A percentile compares a stretch with the other conserved stretches of the same genome.
These are phyloP conservation scores for Pipra filicauda DNA, from an alignment of 2,113 vertebrate species.

Conservation along the genomic window DNA sequence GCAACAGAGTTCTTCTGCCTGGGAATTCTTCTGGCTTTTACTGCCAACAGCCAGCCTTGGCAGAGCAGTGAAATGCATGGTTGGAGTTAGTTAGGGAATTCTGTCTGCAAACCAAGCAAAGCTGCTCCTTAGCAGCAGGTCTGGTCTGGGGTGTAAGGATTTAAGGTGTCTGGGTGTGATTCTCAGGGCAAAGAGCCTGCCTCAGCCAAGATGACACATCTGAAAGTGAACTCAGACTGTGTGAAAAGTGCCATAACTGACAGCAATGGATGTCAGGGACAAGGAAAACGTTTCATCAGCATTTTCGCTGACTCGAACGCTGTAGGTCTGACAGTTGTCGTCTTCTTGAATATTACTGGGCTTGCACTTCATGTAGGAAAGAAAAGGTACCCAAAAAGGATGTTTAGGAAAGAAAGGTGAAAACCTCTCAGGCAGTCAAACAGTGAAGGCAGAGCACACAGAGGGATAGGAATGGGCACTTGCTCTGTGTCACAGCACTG, in stretches of 20 bases:
- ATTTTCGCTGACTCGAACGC: not conserved
- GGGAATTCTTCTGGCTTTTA: not conserved
- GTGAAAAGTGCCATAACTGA: not conserved
- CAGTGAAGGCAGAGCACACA: not conserved
- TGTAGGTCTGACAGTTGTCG: slow-evolving; percentile 6
- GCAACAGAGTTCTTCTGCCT: not conserved
- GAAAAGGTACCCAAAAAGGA: not conserved
- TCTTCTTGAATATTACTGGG: not conserved
- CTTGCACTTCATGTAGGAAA: not conserved
- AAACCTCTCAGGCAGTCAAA: not conserved
- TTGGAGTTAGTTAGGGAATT: not conserved
- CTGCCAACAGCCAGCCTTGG: not conserved
- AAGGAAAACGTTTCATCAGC: not conserved
- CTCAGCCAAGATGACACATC: not conserved
- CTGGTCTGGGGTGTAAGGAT: not conserved
- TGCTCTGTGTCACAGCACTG: not conserved
- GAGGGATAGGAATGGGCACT: not conserved
- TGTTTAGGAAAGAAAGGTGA: not conserved
- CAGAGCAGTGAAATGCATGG: not conserved
- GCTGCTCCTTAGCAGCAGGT: not conserved
- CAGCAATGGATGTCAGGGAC: not conserved
- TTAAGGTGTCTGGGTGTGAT: not conserved
- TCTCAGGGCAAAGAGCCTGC: not conserved
- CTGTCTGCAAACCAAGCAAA: not conserved
- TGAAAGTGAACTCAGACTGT: not conserved